Percentiles rank a stretch among this genome's conserved stretches.
These are phyloP conservation scores for Acropora yongei DNA, from an alignment of 64 coral and sea anemone species.

Conservation along the genomic window DNA sequence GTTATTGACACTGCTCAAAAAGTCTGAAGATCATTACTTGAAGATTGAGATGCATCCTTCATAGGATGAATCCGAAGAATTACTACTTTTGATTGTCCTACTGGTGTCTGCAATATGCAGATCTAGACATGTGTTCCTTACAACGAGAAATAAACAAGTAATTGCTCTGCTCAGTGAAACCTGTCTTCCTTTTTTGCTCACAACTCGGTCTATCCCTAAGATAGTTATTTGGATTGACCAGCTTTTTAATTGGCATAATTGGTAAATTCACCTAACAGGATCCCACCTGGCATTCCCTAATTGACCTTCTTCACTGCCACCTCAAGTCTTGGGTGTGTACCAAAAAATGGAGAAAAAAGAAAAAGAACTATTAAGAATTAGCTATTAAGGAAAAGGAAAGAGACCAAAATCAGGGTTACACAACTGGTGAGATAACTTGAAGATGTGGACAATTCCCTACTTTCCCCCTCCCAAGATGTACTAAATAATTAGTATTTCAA, in stretches of 20 bases:
- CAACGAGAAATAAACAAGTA: background rate
- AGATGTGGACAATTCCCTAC: background rate
- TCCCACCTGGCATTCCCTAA: too few species aligned
- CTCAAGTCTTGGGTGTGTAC: too few species aligned
- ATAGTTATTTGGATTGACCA: background rate
- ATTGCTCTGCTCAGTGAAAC: background rate
- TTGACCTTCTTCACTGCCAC: too few species aligned
- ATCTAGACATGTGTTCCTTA: background rate
- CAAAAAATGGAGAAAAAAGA: too few species aligned
- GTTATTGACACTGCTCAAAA: too few species aligned
- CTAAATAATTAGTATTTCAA: background rate
- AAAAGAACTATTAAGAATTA: too few species aligned
- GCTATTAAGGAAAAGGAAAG: too few species aligned
- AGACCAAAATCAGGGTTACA: too few species aligned
- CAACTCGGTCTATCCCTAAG: background rate
- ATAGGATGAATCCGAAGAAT: background rate
- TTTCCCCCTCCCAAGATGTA: background rate
- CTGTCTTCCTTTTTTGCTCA: background rate
- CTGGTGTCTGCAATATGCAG: background rate
- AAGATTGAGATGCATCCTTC: too few species aligned
- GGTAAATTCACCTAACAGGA: too few species aligned
- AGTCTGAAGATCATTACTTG: too few species aligned
- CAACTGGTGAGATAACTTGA: too few species aligned
- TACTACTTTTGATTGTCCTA: background rate
- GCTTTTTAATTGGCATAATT: background rate